A percentile compares a stretch with the other conserved stretches of the same genome.
phyloP scores from a whole-genome alignment of 2,888 invertebrate genomes.

The Pandemis corylana region DNA sequence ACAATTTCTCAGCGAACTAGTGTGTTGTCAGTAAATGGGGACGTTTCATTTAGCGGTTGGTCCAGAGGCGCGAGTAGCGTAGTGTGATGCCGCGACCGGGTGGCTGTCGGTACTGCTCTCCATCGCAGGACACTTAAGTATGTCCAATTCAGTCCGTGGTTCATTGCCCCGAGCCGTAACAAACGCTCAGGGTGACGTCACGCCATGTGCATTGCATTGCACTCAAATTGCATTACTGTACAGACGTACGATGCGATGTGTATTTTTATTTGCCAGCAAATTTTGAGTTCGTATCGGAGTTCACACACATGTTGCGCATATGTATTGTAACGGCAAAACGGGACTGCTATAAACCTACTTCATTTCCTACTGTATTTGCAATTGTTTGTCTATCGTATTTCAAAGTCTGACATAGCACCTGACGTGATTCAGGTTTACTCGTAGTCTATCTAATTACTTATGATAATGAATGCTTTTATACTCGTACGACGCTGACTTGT shows the following conservation, averaged over 20 bases:
- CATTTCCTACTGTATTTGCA: not conserved
- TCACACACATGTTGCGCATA: not conserved
- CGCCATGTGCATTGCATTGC: conserved; percentile 71
- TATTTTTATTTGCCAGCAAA: conserved; percentile 35
- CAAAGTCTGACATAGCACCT: conserved; percentile 5
- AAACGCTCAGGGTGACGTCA: conserved; percentile 76
- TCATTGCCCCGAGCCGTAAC: conserved; percentile 76
- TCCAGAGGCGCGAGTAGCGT: conserved; percentile 43
- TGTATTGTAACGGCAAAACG: conserved; percentile 1
- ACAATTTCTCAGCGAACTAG: not conserved
- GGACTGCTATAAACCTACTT: not conserved
- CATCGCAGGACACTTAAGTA: conserved; percentile 73
- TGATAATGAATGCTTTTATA: conserved; percentile 14
- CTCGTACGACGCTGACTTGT: conserved; percentile 5
- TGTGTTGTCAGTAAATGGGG: not conserved
- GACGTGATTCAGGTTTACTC: conserved; percentile 10
- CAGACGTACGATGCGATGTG: conserved; percentile 43
- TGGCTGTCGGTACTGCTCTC: conserved; percentile 59
- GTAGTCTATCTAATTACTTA: conserved; percentile 27
- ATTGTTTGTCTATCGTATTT: conserved; percentile 21
- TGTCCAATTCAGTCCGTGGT: conserved; percentile 78
- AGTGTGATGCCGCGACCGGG: conserved; percentile 66
- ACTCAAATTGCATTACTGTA: conserved; percentile 67
- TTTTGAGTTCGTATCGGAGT: conserved; percentile 2
- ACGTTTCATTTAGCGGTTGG: conserved; percentile 4